A percentile compares a stretch with the other conserved stretches of the same genome.
phyloP scores from a whole-genome alignment of 2,113 vertebrate genomes.

The Cyanistes caeruleus region DNA sequence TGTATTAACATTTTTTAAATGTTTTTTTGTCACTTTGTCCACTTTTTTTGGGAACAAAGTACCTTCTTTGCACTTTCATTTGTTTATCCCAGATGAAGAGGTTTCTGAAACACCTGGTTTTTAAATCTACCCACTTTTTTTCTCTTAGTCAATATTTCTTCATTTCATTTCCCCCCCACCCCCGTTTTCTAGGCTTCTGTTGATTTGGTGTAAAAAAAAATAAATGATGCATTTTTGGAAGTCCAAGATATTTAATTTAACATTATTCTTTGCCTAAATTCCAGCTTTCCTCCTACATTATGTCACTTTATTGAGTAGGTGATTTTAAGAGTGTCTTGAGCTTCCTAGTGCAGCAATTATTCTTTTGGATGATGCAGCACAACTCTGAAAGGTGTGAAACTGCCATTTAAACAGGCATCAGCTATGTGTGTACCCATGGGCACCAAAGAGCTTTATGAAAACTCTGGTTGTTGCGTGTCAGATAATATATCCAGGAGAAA shows the following conservation, averaged over 20 bases:
- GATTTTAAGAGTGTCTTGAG: neutral
- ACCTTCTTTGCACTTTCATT: neutral
- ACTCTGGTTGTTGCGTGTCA: conserved; percentile 2
- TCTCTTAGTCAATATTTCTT: neutral
- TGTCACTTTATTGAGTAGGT: neutral
- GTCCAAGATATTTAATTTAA: neutral
- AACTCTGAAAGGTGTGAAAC: neutral
- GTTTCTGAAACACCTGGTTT: neutral
- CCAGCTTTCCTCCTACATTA: neutral
- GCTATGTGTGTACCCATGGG: neutral
- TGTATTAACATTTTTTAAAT: neutral
- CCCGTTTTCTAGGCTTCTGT: neutral
- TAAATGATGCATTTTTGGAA: neutral
- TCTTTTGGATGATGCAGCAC: neutral
- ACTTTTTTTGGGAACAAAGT: neutral
- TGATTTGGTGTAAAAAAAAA: neutral
- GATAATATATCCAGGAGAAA: conserved; percentile 27
- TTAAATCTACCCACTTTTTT: neutral
- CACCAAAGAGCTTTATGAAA: conserved; percentile 14
- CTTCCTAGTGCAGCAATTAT: neutral
- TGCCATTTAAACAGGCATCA: conserved; percentile 32
- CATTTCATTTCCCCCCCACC: neutral
- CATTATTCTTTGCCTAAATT: neutral
- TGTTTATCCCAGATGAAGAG: neutral
- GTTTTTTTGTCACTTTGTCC: neutral